Conservation (phyloP, 1,140 invertebrate genomes). For the Oedothorax gibbosus region DNA sequence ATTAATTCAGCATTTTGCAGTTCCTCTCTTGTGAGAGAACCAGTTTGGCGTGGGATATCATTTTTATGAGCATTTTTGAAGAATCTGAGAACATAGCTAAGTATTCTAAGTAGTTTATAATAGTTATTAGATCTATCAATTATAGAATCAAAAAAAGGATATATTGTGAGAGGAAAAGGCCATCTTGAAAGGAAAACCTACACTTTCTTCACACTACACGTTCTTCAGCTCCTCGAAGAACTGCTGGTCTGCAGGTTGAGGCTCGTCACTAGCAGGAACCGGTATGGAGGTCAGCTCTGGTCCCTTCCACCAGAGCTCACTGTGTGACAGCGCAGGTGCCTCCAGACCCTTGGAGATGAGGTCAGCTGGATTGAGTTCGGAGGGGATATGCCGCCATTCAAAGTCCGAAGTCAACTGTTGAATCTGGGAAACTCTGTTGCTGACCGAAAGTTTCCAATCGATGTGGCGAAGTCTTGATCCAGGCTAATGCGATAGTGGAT, state of each 20-base stretch:
- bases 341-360: not conserved
- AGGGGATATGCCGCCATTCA: not conserved
- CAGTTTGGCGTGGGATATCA: not conserved
- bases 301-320: not conserved
- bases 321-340: not conserved
- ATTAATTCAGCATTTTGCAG: not conserved
- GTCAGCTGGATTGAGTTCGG: not conserved
- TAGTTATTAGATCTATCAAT: not conserved
- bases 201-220: too few species aligned
- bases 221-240: slow-evolving; percentile 3
- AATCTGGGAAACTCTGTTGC: not conserved
- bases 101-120: slow-evolving; percentile 1
- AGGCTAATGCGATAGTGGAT: not conserved
- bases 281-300: not conserved
- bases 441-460: not conserved
- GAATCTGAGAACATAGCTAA: slow-evolving; percentile 4
- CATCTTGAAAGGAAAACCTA: not conserved
- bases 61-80: not conserved
- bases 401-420: not conserved
- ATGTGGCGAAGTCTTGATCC: not conserved
- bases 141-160: not conserved
- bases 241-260: not conserved
- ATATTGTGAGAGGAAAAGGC: not conserved
- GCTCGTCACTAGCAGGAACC: not conserved
- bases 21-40: not conserved